Conservation (phyloP, 2,797 vertebrate genomes). For the Myotis planiceps region DNA sequence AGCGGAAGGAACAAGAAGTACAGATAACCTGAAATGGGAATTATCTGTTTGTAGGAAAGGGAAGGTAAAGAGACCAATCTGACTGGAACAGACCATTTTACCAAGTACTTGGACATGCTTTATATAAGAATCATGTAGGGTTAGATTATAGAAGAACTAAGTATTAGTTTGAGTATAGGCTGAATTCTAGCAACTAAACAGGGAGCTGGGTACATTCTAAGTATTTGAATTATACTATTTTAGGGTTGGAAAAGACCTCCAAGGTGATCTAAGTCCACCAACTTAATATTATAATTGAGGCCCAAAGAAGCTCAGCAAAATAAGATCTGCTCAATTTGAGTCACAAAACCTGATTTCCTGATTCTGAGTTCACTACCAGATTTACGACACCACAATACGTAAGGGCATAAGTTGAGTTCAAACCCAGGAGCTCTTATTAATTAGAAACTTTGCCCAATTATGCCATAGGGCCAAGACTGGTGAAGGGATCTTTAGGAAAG, state of each 20-base stretch:
- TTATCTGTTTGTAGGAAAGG: background rate
- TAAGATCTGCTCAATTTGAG: background rate
- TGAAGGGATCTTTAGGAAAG: background rate
- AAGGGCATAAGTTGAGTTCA: background rate
- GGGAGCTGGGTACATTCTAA: background rate
- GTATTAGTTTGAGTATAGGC: background rate
- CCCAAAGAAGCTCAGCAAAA: background rate
- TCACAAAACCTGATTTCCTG: background rate
- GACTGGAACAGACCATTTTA: background rate
- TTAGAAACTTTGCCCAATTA: background rate
- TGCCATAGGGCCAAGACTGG: background rate
- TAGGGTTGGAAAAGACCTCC: background rate
- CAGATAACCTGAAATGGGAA: background rate
- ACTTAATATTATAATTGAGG: background rate
- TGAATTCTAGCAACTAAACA: background rate
- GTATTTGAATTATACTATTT: background rate
- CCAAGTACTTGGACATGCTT: background rate
- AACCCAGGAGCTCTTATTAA: background rate
- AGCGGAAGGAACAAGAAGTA: background rate
- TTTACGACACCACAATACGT: background rate
- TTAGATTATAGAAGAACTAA: background rate
- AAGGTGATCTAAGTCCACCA: background rate
- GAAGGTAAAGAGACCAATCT: background rate
- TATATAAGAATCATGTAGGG: background rate
- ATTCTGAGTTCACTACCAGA: background rate